Base-by-base conservation (phyloP, 2,797 vertebrate species). In the Gymnocypris eckloni region DNA sequence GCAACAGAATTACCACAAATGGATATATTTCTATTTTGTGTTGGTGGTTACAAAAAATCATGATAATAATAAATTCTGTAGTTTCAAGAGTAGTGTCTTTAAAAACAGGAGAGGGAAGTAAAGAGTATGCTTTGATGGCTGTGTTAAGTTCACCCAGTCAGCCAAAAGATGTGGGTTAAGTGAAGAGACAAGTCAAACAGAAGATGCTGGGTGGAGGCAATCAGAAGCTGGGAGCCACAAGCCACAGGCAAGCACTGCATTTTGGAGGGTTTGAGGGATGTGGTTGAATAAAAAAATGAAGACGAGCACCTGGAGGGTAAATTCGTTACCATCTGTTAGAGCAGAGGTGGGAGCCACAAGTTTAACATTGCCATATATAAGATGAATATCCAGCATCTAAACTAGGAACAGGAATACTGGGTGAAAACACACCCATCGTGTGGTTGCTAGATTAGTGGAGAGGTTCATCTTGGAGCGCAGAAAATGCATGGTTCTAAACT, bases 381-480 rank as follows among this genome's bases (percentile, higher is more conserved):
- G 77, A 91, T 82, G 90, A 87, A 90, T 85, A 75, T 64, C 80
- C 43, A 87, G 88, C 88, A 85, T 81, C 89, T 81, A 82, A 87
- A 83, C 86, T 90, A 84, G 82, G 90, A 94, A 93, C 91, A 91
- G 91, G 92, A 92, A 92, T 86, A 93, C 92, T 92, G 92, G 91
- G 91, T 91, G 91, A 92, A 95, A 95, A 93, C 93, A 96, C 94
- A 91, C 93, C 94, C 94, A 90, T 91, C 88, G 86, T 93, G 94
- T 37, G 93, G 95, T 91, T 86, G 69, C 83, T 82, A 85, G 54
- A 88, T 90, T 88, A 92, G 88, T 41, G 88, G 88, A 69, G 86
- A 69, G 89, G 89, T 92, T 93, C 91, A 92, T 92, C 83, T 92
- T 89, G 91, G 91, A 90, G 88, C 85, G 88, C 82, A 92, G 91